Evolutionary conservation across 2,888 invertebrate species (phyloP).

Genomic region (Pyrrhosoma nymphula): DNA sequence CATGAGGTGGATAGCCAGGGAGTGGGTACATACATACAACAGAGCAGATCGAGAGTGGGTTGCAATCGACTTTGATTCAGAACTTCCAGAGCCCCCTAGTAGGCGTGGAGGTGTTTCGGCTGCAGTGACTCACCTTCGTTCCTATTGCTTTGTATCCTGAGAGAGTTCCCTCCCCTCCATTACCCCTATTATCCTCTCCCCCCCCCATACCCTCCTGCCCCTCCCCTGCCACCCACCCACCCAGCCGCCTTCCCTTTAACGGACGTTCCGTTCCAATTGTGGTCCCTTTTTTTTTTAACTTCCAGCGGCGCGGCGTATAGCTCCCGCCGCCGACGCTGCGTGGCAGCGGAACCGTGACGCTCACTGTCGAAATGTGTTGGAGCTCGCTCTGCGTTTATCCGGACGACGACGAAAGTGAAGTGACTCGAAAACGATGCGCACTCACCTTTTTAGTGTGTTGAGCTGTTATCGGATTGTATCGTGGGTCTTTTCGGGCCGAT

Average conservation of each 20-base stretch:
- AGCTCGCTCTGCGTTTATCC: neutral
- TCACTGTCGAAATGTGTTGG: slow-evolving; percentile 12
- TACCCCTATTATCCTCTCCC: neutral
- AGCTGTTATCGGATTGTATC: neutral
- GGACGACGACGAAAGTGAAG: slow-evolving; percentile 21
- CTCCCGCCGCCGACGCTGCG: neutral
- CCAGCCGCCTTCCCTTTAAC: slow-evolving; percentile 13
- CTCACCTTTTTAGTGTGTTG: neutral
- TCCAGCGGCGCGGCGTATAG: neutral
- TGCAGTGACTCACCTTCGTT: slow-evolving; percentile 24
- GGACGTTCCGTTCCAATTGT: slow-evolving; percentile 39
- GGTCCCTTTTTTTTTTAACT: neutral
- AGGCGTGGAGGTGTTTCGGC: neutral
- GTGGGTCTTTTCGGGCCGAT: neutral
- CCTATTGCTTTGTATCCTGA: slow-evolving; percentile 19
- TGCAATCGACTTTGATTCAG: neutral
- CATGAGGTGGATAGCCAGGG: neutral
- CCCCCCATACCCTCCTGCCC: neutral
- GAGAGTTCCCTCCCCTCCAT: neutral
- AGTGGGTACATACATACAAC: neutral
- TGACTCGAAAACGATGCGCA: neutral
- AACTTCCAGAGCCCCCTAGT: neutral
- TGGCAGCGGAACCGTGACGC: slow-evolving; percentile 23
- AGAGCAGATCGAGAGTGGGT: neutral
- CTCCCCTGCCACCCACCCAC: neutral